Evolutionary conservation across 2,113 vertebrate species (phyloP), one percentile per base, ranked within the genome.

Genomic region (Pseudonaja textilis): DNA sequence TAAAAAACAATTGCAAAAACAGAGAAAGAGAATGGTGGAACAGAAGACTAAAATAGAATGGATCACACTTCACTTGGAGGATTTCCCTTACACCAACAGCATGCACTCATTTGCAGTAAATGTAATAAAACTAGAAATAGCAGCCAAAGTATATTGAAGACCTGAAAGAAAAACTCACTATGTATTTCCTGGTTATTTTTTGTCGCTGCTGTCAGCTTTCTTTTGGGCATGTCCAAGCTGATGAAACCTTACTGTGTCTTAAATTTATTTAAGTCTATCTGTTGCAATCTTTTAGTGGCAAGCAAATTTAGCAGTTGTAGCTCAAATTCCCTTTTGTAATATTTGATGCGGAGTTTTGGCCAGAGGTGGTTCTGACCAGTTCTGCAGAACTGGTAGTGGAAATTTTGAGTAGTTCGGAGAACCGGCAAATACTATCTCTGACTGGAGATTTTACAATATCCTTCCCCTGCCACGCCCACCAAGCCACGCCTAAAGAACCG

Each of bases 41-140:
- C 93, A 14, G 91, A 95, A 59, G 90, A 90, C 87, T 64, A 45
- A 34, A 61, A 50, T 89, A 93, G 91, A 93, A 89, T 26, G 93
- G 93, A 91, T 94, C 95, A 89, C 94, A 95, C 93, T 59, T 87
- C 91, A 93, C 88, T 93, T 45, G 85, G 91, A 57, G 54, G 88
- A 93, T 90, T 92, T 89, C 89, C 93, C 91, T 2, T 92, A 92
- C 18, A 81, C 34, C 74, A 81, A 42, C 18, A 42, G 39, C 18
- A 42, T 22, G 74, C 34, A 81, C 22, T 4, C 34, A 22, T 81
- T 42, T 81, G 69, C n/a, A 39, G 69, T 20, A 20, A 74, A 74
- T 74, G 34, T 22, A 23, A 42, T 42, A 81, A 81, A 34, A 81
- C 69, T 81, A 39, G 34, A 29, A 54, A 50, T n/a, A 88, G 86